phyloP scores from a whole-genome alignment of 1,140 invertebrate genomes.

The Lethrus apterus region DNA sequence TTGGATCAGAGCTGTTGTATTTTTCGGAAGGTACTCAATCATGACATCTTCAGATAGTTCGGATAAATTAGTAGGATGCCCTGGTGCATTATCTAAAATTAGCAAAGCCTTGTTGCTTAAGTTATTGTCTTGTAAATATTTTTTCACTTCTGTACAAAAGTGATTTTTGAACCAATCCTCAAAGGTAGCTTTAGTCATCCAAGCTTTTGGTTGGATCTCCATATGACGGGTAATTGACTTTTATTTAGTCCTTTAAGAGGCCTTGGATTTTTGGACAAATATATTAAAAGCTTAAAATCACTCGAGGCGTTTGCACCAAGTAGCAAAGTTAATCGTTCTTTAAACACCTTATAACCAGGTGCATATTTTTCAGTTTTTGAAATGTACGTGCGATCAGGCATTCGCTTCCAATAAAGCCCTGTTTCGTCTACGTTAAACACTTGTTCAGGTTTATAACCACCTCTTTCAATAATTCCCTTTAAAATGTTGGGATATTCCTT shows the following conservation, averaged over 20 bases:
- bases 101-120: neutral
- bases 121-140: conserved; percentile 1
- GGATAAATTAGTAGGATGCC: neutral
- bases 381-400: conserved; percentile 40
- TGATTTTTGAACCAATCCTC: conserved; percentile 6
- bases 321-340: conserved; percentile 42
- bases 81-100: neutral
- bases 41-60: neutral
- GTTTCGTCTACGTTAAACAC: conserved; percentile 37
- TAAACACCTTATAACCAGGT: conserved; percentile 40
- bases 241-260: conserved; percentile 26
- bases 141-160: conserved; percentile 2
- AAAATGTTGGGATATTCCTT: conserved; percentile 10
- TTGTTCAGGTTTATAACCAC: conserved; percentile 27
- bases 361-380: conserved; percentile 35
- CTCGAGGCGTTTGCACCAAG: conserved; percentile 32
- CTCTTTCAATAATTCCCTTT: conserved; percentile 20
- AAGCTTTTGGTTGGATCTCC: conserved; percentile 1
- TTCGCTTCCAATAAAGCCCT: conserved; percentile 42
- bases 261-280: conserved; percentile 28
- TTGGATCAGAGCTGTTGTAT: neutral
- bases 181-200: conserved; percentile 1
- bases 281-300: conserved; percentile 27
- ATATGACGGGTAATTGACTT: conserved; percentile 30
- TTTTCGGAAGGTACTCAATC: too few relatives aligned